Base-by-base conservation (phyloP, 2,113 vertebrate genomes). In the Lipophrys pholis region DNA sequence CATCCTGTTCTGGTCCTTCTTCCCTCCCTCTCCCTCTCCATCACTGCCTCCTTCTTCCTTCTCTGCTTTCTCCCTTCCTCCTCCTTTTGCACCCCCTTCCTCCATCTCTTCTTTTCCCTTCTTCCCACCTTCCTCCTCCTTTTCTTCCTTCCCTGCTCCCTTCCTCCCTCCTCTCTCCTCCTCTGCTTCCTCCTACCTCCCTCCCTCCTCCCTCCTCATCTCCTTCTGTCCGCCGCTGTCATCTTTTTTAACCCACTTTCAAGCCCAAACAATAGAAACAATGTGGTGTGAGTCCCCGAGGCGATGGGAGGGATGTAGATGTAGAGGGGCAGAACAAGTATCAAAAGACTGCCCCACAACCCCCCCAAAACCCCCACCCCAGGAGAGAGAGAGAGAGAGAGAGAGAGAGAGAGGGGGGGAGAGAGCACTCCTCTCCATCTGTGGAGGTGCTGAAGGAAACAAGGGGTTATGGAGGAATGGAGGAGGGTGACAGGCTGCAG, bases 201-300 rank as follows among this genome's bases (percentile, higher is more conserved):
- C 21, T 55, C 56, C 16, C 55, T 71, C 76, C 35, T 8, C 1
- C 42, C 15, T 11, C 10, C 15, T 7, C 30, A 14, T 35, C 36
- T 78, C 82, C 81, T 60, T 79, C 83, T 81, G 80, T 85, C 82
- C 49, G 4, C 63, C 11, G 54, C 66, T 54, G 57, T 82, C 49
- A 64, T 77, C 83, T 83, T 83, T 86, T 82, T 87, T 86, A 89
- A 85, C 90, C 90, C 90, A 93, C 82, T 92, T 92, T 91, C 73
- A 58, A 6, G 35, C 59, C 39, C 12, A 84, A 74, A 93, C 91
- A 93, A 93, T 91, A 38, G 87, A 80, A 61, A 93, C 90, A 93
- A 91, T 85, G 59, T 55, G 41, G 59, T 68, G 73, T 55, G 80
- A 80, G 61, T 16, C 89, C 91, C 89, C 9, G 76, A 80, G 90